Evolutionary conservation across 2,888 invertebrate species (phyloP).

Genomic region (Sympetrum striolatum): DNA sequence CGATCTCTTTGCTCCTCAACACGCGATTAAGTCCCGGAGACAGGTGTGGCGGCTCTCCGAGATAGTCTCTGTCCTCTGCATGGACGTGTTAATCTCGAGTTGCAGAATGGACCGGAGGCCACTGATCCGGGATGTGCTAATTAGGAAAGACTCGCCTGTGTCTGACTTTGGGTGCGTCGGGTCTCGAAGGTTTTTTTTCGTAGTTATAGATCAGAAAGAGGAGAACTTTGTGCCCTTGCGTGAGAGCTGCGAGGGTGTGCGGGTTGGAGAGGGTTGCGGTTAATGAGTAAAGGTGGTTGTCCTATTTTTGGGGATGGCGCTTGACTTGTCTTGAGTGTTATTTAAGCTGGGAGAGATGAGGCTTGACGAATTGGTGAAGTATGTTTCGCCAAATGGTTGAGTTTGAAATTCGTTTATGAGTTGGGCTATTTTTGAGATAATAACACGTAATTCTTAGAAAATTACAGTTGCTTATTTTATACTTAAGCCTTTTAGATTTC

Average conservation of each 20-base stretch:
- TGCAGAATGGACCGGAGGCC: not conserved
- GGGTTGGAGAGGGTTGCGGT: too few relatives aligned
- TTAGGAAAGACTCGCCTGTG: not conserved
- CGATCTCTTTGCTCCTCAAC: not conserved
- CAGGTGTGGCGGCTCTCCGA: not conserved
- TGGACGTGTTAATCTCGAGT: not conserved
- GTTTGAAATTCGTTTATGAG: too few relatives aligned
- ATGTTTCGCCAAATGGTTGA: too few relatives aligned
- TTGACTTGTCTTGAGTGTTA: too few relatives aligned
- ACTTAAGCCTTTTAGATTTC: too few relatives aligned
- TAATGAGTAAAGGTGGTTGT: too few relatives aligned
- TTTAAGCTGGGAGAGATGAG: too few relatives aligned
- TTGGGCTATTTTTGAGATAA: too few relatives aligned
- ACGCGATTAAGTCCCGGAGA: not conserved
- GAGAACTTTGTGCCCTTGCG: not conserved
- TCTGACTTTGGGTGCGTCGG: not conserved
- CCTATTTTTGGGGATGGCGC: too few relatives aligned
- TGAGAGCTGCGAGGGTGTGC: not conserved
- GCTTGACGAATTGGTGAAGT: too few relatives aligned
- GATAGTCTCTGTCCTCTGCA: not conserved
- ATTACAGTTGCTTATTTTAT: too few relatives aligned
- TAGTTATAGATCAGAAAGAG: not conserved
- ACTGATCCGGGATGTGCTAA: not conserved
- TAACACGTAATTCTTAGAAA: too few relatives aligned
- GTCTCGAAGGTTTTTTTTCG: not conserved